Evolutionary conservation across 2,113 vertebrate species (phyloP).

Genomic region (Semicossyphus pulcher): DNA sequence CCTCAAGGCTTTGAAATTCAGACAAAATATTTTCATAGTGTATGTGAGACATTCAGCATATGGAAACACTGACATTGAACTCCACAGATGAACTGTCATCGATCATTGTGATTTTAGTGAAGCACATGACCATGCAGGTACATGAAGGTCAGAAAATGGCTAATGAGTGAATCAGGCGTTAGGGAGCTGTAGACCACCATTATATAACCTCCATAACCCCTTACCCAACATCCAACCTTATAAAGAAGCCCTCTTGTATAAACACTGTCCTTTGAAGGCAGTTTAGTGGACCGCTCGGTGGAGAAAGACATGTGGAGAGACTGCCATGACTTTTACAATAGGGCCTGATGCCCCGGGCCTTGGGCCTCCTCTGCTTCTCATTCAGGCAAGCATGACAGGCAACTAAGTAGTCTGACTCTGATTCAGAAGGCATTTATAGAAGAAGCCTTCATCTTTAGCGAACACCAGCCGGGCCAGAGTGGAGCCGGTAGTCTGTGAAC

Average conservation of each 20-base stretch:
- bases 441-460: constrained; percentile 34
- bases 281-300: constrained; percentile 39
- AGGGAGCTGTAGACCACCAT: constrained; percentile 24
- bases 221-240: constrained; percentile 13
- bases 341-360: constrained; percentile 1
- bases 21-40: no score
- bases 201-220: constrained; percentile 10
- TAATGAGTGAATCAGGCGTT: constrained; percentile 30
- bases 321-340: constrained; percentile 37
- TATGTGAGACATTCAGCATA: no score
- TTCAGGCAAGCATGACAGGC: constrained; percentile 17
- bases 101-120: neutral
- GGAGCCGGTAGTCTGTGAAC: constrained; percentile 27
- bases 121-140: neutral
- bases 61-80: no score
- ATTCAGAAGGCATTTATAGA: constrained; percentile 41
- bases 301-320: neutral
- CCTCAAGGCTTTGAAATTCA: no score
- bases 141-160: constrained; percentile 6
- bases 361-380: constrained; percentile 14
- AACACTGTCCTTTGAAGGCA: constrained; percentile 52
- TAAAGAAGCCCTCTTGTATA: constrained; percentile 37
- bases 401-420: constrained; percentile 29
- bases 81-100: neutral
- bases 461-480: constrained; percentile 26